Conservation (phyloP, 2,888 invertebrate genomes). For the Melinopterus prodromus region DNA sequence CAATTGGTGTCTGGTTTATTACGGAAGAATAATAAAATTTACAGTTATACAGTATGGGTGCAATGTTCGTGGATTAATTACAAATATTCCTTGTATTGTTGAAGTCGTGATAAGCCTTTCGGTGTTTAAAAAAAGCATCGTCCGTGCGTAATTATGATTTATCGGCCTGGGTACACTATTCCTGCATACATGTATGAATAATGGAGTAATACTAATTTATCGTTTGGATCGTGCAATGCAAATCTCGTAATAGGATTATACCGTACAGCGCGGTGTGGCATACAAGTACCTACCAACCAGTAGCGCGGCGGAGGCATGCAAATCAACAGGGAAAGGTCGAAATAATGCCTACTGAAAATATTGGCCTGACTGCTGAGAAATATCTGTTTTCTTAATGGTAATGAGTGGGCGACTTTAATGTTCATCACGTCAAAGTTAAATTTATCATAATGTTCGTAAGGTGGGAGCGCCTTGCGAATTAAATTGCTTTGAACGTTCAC, state of each 20-base stretch:
- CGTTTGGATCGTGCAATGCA: slow-evolving; percentile 55
- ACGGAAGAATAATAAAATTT: background rate
- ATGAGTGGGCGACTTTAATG: too few relatives aligned
- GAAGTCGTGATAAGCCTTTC: slow-evolving; percentile 17
- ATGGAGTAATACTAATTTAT: slow-evolving; percentile 59
- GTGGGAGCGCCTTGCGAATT: too few relatives aligned
- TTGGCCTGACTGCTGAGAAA: too few relatives aligned
- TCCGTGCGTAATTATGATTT: slow-evolving; percentile 23
- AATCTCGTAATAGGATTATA: slow-evolving; percentile 58
- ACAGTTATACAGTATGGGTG: background rate
- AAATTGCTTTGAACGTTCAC: too few relatives aligned
- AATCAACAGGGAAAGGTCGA: background rate
- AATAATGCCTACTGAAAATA: background rate
- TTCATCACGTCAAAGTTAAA: too few relatives aligned
- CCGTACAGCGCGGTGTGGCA: slow-evolving; percentile 8
- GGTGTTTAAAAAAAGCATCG: slow-evolving; percentile 19
- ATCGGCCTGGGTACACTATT: slow-evolving; percentile 14
- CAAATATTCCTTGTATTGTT: slow-evolving; percentile 8
- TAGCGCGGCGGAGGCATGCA: slow-evolving; percentile 8
- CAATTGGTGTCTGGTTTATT: background rate
- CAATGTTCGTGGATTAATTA: background rate
- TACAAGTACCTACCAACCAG: slow-evolving; percentile 41
- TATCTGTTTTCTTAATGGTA: too few relatives aligned
- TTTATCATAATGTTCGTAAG: too few relatives aligned
- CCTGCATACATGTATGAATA: slow-evolving; percentile 54